A percentile compares a stretch with the other conserved stretches of the same genome.
phyloP scores from a whole-genome alignment of 2,888 invertebrate species.

The Pterobdella sp. region DNA sequence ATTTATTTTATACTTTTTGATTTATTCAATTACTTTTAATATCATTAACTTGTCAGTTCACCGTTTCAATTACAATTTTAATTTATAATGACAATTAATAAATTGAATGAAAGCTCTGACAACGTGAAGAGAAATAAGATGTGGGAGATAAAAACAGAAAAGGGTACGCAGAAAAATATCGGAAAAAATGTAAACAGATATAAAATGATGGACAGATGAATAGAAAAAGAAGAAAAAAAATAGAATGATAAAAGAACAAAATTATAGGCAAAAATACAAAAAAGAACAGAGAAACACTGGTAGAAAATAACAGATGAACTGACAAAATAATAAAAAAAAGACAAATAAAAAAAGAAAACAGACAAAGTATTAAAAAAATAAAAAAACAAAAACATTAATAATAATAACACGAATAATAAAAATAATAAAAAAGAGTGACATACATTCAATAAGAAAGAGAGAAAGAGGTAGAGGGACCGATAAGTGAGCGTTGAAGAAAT shows the following conservation, averaged over 20 bases:
- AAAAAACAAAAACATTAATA: background rate
- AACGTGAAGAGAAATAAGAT: no score
- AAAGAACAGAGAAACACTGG: background rate
- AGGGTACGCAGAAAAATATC: background rate
- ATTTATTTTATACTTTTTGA: no score
- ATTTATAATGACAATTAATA: no score
- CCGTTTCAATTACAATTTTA: no score
- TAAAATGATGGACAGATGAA: background rate
- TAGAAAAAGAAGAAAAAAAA: background rate
- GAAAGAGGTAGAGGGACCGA: no score
- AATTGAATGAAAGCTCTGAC: no score
- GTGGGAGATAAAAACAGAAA: no score
- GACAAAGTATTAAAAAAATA: background rate
- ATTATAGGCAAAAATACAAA: background rate
- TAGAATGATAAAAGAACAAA: background rate
- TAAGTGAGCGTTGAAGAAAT: constrained; percentile 12
- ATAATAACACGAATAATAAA: background rate
- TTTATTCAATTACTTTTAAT: no score
- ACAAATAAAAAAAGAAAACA: background rate
- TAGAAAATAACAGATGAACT: background rate
- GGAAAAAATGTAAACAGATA: background rate
- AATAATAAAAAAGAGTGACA: background rate
- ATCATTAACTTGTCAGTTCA: no score
- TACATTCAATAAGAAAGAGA: no score
- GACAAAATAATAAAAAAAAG: background rate